These are phyloP conservation scores for Cantharis rustica DNA, from an alignment of 2,888 invertebrate genomes.

Conservation along the genomic window DNA sequence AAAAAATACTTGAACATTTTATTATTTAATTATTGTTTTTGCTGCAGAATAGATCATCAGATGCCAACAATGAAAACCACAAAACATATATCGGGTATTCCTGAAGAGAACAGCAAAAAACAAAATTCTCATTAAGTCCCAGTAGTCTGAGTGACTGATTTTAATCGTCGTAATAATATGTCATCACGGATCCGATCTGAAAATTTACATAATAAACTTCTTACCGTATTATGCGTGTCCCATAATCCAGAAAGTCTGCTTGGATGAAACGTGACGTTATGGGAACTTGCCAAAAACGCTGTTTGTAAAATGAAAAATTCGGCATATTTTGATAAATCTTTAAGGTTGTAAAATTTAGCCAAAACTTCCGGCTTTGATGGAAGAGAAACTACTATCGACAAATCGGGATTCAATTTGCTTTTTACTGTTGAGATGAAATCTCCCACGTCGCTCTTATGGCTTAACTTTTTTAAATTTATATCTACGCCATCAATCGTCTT, in stretches of 20 bases:
- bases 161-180: too few relatives aligned
- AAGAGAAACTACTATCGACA: slow-evolving; percentile 65
- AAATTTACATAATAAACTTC: slow-evolving; percentile 38
- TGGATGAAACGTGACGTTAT: slow-evolving; percentile 75
- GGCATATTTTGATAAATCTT: slow-evolving; percentile 66
- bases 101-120: neutral
- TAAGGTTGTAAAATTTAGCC: slow-evolving; percentile 74
- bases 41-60: neutral
- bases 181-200: neutral
- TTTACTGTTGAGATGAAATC: slow-evolving; percentile 61
- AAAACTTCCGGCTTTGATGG: slow-evolving; percentile 68
- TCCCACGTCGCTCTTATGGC: slow-evolving; percentile 52
- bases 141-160: neutral
- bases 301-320: slow-evolving; percentile 72
- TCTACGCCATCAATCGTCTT: slow-evolving; percentile 52
- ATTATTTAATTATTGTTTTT: neutral
- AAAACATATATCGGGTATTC: neutral
- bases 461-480: slow-evolving; percentile 48
- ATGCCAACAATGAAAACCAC: neutral
- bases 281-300: slow-evolving; percentile 66
- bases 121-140: neutral
- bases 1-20: neutral
- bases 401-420: slow-evolving; percentile 56
- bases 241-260: slow-evolving; percentile 75
- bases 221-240: slow-evolving; percentile 77